Conservation (phyloP, 2,797 vertebrate genomes). For the Cirrhinus mrigala region DNA sequence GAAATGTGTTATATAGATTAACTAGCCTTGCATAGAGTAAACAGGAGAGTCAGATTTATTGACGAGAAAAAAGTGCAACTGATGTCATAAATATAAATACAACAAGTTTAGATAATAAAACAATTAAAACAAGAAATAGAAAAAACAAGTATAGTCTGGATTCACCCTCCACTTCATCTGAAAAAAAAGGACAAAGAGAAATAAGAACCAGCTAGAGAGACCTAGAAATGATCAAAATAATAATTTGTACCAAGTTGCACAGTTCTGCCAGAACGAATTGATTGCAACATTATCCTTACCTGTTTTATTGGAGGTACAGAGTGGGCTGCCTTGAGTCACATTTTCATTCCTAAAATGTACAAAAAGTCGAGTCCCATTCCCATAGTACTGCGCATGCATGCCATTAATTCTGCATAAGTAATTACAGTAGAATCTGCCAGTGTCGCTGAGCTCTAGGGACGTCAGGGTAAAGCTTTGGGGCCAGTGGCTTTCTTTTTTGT, state of each 20-base stretch:
- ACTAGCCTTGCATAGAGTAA: background rate
- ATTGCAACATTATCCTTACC: background rate
- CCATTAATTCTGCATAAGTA: slow-evolving; percentile 47
- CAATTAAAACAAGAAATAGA: slow-evolving; percentile 32
- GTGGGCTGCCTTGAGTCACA: background rate
- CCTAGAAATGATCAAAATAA: background rate
- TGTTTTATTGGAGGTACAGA: slow-evolving; percentile 3
- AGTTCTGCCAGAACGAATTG: background rate
- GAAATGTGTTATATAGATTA: background rate
- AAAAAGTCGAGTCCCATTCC: slow-evolving; percentile 46
- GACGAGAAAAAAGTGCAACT: slow-evolving; percentile 26
- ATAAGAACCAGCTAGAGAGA: background rate
- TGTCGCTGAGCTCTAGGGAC: slow-evolving; percentile 54
- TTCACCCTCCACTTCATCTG: slow-evolving; percentile 36
- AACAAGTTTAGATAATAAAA: slow-evolving; percentile 43
- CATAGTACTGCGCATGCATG: slow-evolving; percentile 35
- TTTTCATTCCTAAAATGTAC: slow-evolving; percentile 28
- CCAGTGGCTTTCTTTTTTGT: background rate
- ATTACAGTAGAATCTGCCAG: slow-evolving; percentile 53
- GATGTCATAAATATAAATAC: slow-evolving; percentile 29
- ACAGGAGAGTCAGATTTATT: background rate
- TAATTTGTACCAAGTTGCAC: background rate
- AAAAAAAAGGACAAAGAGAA: background rate
- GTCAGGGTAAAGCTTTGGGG: slow-evolving; percentile 26
- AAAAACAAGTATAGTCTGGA: background rate